phyloP scores from a whole-genome alignment of 2,888 invertebrate genomes.

The Sminthurides aquaticus region DNA sequence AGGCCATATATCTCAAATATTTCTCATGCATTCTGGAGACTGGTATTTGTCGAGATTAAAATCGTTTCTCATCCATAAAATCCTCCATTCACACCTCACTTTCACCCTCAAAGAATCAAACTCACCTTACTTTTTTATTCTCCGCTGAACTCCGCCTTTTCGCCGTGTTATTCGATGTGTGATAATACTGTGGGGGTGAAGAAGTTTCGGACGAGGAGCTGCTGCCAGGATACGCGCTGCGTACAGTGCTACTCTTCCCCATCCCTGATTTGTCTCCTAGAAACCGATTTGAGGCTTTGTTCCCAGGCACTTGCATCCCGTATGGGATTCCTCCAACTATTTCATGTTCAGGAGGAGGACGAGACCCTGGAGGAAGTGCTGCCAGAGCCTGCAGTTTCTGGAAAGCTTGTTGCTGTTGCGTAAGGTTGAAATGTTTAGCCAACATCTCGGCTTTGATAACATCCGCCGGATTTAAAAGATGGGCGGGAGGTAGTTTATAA shows the following conservation, averaged over 20 bases:
- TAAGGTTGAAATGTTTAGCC: conserved; percentile 2
- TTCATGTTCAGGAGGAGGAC: not conserved
- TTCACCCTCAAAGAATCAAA: no score
- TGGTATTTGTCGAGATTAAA: no score
- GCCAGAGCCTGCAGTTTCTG: not conserved
- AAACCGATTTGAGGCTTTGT: not conserved
- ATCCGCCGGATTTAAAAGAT: not conserved
- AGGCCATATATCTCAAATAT: no score
- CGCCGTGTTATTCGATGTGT: conserved; percentile 2
- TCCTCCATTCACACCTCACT: no score
- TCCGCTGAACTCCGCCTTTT: conserved; percentile 7
- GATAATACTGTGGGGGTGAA: not conserved
- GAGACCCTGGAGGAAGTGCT: not conserved
- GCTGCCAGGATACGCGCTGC: not conserved
- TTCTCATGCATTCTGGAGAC: no score
- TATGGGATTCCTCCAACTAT: not conserved
- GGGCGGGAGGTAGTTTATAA: not conserved
- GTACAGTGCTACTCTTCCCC: not conserved
- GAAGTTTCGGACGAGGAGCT: conserved; percentile 8
- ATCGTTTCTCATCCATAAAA: no score
- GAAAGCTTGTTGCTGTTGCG: not conserved
- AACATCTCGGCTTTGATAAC: not conserved
- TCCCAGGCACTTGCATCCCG: not conserved
- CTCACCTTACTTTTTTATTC: conserved; percentile 22
- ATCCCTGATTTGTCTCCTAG: not conserved